Conservation (phyloP, 2,888 invertebrate species). For the Cerceris rybyensis region DNA sequence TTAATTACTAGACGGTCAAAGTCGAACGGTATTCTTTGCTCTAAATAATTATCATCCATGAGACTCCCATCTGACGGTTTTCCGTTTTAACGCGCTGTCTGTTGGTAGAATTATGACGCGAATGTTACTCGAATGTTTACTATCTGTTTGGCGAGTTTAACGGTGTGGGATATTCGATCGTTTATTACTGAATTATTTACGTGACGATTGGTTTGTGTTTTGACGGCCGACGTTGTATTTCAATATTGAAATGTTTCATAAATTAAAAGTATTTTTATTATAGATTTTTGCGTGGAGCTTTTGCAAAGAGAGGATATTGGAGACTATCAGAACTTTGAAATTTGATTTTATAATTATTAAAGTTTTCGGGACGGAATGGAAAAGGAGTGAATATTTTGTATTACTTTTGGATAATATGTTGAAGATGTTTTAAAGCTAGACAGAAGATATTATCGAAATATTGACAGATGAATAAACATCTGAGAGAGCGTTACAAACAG, state of each 20-base stretch:
- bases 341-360: no score
- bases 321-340: no score
- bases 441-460: no score
- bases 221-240: background rate
- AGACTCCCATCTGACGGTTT: slow-evolving; percentile 17
- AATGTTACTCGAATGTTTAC: background rate
- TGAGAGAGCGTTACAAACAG: no score
- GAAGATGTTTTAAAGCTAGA: no score
- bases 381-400: no score
- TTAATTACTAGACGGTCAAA: slow-evolving; percentile 38
- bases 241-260: background rate
- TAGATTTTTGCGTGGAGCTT: no score
- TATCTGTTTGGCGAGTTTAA: slow-evolving; percentile 11
- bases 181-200: slow-evolving; percentile 23
- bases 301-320: no score
- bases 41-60: slow-evolving; percentile 42
- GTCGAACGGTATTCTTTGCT: slow-evolving; percentile 40
- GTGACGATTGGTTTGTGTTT: background rate
- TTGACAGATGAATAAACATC: no score
- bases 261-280: background rate
- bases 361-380: no score
- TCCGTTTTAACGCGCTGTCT: slow-evolving; percentile 18
- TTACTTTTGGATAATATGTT: no score
- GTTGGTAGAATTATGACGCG: slow-evolving; percentile 1
- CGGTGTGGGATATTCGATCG: slow-evolving; percentile 37